These are phyloP conservation scores for Aleiodes testaceus DNA, from an alignment of 2,888 invertebrate species.

Conservation along the genomic window DNA sequence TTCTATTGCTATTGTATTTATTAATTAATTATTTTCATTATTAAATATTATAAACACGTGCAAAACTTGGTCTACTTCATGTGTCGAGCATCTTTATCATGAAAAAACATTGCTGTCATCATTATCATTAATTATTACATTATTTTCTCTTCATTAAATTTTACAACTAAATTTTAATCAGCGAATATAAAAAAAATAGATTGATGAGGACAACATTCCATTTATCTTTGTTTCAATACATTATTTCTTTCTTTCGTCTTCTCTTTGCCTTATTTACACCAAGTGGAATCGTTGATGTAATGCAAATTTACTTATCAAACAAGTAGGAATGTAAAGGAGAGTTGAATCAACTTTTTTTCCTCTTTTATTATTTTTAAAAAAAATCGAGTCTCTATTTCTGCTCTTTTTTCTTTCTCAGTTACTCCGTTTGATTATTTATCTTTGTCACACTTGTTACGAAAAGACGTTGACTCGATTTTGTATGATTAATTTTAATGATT, in stretches of 20 bases:
- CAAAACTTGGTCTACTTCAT: conserved; percentile 16
- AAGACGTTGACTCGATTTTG: background rate
- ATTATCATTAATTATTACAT: conserved; percentile 1
- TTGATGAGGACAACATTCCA: background rate
- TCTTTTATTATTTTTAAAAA: background rate
- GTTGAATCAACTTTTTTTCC: conserved; percentile 3
- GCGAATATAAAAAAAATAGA: conserved; percentile 16
- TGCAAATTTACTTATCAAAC: conserved; percentile 14
- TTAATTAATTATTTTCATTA: conserved; percentile 1
- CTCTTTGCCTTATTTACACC: background rate
- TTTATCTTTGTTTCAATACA: background rate
- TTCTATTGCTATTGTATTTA: background rate
- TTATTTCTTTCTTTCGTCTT: background rate
- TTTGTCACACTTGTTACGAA: background rate
- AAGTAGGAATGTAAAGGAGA: conserved; percentile 26
- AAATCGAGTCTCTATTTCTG: conserved; percentile 2
- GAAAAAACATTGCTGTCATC: background rate
- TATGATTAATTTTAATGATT: background rate
- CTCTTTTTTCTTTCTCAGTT: background rate
- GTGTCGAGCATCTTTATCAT: conserved; percentile 12
- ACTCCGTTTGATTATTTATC: background rate
- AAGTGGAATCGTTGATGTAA: conserved; percentile 6
- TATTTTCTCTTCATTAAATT: background rate
- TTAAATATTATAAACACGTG: conserved; percentile 17
- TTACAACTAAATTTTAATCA: background rate